A percentile compares a stretch with the other conserved stretches of the same genome.
Conservation (phyloP, 2,888 invertebrate species). For the Rosalia funebris region DNA sequence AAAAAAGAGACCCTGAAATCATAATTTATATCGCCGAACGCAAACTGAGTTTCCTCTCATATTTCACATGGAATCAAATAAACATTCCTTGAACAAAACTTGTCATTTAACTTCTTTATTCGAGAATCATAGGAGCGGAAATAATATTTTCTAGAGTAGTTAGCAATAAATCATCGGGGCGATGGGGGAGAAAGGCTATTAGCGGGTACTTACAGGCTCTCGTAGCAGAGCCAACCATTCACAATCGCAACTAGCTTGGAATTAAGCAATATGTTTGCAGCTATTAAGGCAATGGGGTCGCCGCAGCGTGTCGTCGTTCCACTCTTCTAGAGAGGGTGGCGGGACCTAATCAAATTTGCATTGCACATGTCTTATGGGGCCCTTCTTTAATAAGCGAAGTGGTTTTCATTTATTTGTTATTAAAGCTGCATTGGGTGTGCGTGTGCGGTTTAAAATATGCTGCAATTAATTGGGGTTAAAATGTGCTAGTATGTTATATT, state of each 20-base stretch:
- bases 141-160: conserved; percentile 55
- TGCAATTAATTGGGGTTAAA: not conserved
- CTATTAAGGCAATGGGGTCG: conserved; percentile 57
- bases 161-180: conserved; percentile 55
- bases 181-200: conserved; percentile 63
- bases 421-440: not conserved
- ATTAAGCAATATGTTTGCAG: conserved; percentile 65
- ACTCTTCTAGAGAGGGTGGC: conserved; percentile 39
- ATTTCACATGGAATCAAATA: conserved; percentile 16
- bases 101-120: conserved; percentile 46
- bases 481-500: not conserved
- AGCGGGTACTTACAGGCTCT: conserved; percentile 63
- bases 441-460: not conserved
- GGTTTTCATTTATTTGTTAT: not conserved
- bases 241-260: conserved; percentile 61
- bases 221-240: conserved; percentile 51
- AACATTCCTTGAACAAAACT: conserved; percentile 21
- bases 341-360: conserved; percentile 48
- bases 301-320: conserved; percentile 48
- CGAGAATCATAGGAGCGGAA: conserved; percentile 54
- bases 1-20: not conserved
- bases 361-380: conserved; percentile 18
- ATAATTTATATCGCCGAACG: not conserved
- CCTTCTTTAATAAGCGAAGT: conserved; percentile 10
- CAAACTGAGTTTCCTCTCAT: conserved; percentile 10